phyloP scores from a whole-genome alignment of 2,888 invertebrate species.

The Nomada fucata region DNA sequence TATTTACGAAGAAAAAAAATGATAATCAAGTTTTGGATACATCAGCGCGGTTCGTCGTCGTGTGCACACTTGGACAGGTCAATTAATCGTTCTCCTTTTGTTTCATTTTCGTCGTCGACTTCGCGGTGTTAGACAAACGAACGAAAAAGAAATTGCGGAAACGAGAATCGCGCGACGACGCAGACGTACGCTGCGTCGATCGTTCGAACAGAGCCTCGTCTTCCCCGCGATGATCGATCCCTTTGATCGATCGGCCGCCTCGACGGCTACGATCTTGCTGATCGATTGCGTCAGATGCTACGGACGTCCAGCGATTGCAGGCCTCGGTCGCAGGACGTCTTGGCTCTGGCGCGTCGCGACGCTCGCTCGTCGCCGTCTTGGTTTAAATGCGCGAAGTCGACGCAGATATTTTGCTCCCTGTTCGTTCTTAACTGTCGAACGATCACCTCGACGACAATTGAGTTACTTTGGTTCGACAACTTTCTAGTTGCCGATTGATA shows the following conservation, averaged over 20 bases:
- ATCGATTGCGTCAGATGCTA: slow-evolving; percentile 72
- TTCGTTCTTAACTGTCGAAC: neutral
- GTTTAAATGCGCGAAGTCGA: slow-evolving; percentile 37
- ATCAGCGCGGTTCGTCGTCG: slow-evolving; percentile 48
- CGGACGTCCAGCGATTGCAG: slow-evolving; percentile 82
- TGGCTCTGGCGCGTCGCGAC: slow-evolving; percentile 73
- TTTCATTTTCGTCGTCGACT: slow-evolving; percentile 32
- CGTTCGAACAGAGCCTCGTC: slow-evolving; percentile 6
- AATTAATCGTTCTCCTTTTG: neutral
- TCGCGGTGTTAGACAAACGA: neutral
- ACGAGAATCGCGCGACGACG: slow-evolving; percentile 48
- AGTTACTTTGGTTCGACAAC: neutral
- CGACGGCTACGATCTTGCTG: slow-evolving; percentile 40
- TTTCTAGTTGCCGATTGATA: too few relatives aligned
- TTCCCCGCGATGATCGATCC: slow-evolving; percentile 12
- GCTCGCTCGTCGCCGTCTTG: slow-evolving; percentile 47
- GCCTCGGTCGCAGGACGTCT: slow-evolving; percentile 82
- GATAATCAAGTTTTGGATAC: neutral
- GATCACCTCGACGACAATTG: neutral
- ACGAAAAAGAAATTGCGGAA: neutral
- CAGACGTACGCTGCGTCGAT: slow-evolving; percentile 79
- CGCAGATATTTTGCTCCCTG: neutral
- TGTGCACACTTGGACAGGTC: neutral
- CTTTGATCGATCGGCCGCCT: neutral
- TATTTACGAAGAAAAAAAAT: neutral